Conservation (phyloP, 2,113 vertebrate species). For the Ictalurus furcatus region DNA sequence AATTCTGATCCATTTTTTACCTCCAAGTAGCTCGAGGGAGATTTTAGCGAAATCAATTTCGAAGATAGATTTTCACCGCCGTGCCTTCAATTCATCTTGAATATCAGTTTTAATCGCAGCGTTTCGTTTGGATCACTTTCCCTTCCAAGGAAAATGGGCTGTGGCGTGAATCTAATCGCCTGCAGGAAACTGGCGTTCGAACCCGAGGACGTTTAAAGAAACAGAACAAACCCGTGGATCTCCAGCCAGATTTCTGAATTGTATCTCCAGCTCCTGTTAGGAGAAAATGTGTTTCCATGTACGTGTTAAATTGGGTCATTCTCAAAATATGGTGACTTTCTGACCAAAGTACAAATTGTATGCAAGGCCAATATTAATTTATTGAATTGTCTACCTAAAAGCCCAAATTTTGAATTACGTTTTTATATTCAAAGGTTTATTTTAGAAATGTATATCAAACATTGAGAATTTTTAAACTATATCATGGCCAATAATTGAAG, state of each 20-base stretch:
- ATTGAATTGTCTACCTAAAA: too few relatives aligned
- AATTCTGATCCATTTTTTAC: conserved; percentile 78
- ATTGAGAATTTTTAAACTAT: not conserved
- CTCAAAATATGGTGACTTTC: not conserved
- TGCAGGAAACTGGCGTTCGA: conserved; percentile 4
- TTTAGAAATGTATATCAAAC: not conserved
- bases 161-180: conserved; percentile 11
- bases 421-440: not conserved
- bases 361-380: too few relatives aligned
- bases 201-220: conserved; percentile 1
- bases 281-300: not conserved
- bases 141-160: conserved; percentile 1
- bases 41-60: conserved; percentile 77
- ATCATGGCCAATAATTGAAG: not conserved
- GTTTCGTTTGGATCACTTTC: conserved; percentile 34
- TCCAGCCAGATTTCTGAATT: not conserved
- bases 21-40: conserved; percentile 78
- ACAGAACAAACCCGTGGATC: not conserved
- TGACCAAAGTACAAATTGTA: not conserved
- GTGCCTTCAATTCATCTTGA: conserved; percentile 55
- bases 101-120: conserved; percentile 51
- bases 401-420: not conserved
- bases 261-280: not conserved
- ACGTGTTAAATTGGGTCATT: not conserved
- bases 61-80: conserved; percentile 64